Conservation (phyloP, 30 jellyfish, hydroid and myxozoan species). For the Nemopilema nomurai region DNA sequence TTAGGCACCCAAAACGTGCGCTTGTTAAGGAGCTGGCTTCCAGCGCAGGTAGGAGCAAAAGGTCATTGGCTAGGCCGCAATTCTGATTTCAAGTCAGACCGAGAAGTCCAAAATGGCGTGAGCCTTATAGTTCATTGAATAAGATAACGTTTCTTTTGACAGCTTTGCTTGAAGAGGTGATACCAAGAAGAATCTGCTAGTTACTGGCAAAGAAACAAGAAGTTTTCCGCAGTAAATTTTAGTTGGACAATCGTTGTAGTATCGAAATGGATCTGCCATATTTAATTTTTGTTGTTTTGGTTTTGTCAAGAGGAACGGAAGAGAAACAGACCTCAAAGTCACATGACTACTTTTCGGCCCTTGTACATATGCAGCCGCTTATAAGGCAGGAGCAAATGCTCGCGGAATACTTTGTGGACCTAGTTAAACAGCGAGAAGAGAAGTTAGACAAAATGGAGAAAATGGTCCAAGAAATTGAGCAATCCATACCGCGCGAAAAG, state of each 20-base stretch:
- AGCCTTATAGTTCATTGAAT: neutral
- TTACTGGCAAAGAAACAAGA: too few relatives aligned
- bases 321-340: slow-evolving; percentile 4
- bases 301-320: slow-evolving; percentile 22
- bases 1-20: slow-evolving; percentile 18
- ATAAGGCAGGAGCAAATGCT: slow-evolving; percentile 68
- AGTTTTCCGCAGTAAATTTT: neutral
- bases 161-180: neutral
- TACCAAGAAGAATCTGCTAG: neutral
- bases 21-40: neutral
- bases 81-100: neutral
- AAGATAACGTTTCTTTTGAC: neutral
- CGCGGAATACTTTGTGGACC: slow-evolving; percentile 36
- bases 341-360: slow-evolving; percentile 67
- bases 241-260: neutral
- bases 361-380: slow-evolving; percentile 80
- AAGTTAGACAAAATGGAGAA: slow-evolving; percentile 64
- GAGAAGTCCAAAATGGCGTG: neutral
- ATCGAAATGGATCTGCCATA: neutral
- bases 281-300: neutral
- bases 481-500: slow-evolving; percentile 3
- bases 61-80: neutral
- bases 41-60: slow-evolving; percentile 46
- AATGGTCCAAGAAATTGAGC: slow-evolving; percentile 37
- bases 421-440: slow-evolving; percentile 58